A percentile compares a stretch with the other conserved stretches of the same genome.
phyloP scores from a whole-genome alignment of 2,888 invertebrate genomes.

The Epistrophe eligans region DNA sequence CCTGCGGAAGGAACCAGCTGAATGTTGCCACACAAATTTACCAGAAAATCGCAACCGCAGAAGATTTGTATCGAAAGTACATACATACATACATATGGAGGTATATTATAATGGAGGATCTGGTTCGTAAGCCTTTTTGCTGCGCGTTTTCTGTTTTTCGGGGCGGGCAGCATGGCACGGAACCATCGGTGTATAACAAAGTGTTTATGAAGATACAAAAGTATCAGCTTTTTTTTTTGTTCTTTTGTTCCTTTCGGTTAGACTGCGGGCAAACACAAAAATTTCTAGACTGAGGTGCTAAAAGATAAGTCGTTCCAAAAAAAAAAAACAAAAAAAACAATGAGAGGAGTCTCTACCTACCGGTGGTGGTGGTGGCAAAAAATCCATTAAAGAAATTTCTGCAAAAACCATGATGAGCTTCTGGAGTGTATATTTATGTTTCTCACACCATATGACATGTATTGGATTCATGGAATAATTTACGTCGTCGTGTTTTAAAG shows the following conservation, averaged over 20 bases:
- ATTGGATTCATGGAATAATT: conserved; percentile 8
- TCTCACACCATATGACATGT: background rate
- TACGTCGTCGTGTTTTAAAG: too few relatives aligned
- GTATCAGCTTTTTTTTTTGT: conserved; percentile 17
- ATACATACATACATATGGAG: background rate
- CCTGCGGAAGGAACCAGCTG: conserved; percentile 45
- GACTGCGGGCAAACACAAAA: conserved; percentile 25
- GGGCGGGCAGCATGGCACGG: background rate
- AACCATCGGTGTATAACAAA: conserved; percentile 49
- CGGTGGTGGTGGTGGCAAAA: background rate
- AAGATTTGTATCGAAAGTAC: conserved; percentile 66
- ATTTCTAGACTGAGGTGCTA: conserved; percentile 41
- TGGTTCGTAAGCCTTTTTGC: conserved; percentile 33
- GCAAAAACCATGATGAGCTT: conserved; percentile 11
- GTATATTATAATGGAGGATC: conserved; percentile 19
- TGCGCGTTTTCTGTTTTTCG: background rate
- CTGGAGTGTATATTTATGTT: background rate
- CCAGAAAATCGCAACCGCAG: conserved; percentile 71
- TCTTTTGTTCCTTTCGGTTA: conserved; percentile 14
- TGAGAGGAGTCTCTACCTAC: background rate
- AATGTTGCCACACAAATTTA: conserved; percentile 64
- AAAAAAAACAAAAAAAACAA: background rate
- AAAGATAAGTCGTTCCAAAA: conserved; percentile 39
- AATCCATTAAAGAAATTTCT: conserved; percentile 54
- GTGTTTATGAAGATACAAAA: conserved; percentile 64